These are phyloP conservation scores for Pelagia noctiluca DNA, from an alignment of 30 jellyfish, hydroid and myxozoan species.

Conservation along the genomic window DNA sequence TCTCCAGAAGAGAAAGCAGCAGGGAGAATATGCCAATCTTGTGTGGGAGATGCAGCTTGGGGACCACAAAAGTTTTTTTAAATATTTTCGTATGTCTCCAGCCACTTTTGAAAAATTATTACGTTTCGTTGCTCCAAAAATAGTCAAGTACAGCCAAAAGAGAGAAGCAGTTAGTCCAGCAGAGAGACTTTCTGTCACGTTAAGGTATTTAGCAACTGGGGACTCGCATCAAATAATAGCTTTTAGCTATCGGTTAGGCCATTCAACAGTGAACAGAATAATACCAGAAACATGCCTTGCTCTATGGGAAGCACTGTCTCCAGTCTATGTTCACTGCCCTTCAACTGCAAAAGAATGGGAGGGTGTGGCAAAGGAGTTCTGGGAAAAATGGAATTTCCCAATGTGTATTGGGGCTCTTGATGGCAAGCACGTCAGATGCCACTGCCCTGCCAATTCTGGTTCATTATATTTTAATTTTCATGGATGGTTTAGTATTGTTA, in stretches of 20 bases:
- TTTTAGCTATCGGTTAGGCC: no score
- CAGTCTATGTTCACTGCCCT: no score
- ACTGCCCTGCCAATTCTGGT: conserved; percentile 47
- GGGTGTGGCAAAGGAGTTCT: conserved; percentile 53
- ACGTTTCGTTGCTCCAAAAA: not conserved
- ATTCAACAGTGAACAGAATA: no score
- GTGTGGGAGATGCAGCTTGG: no score
- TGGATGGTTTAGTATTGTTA: conserved; percentile 39
- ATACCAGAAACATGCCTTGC: conserved; percentile 49
- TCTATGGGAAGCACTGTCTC: conserved; percentile 54
- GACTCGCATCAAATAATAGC: no score
- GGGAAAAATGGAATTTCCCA: conserved; percentile 59
- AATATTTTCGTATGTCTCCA: no score
- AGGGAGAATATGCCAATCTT: no score
- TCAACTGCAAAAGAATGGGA: conserved; percentile 48
- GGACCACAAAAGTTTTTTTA: no score
- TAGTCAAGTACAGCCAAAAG: not conserved
- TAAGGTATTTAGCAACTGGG: no score
- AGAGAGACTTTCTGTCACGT: conserved; percentile 5
- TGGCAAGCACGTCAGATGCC: conserved; percentile 52
- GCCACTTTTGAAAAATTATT: no score
- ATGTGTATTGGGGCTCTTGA: conserved; percentile 54
- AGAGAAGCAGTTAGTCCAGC: not conserved
- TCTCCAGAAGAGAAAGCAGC: no score
- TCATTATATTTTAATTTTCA: no score